These are phyloP conservation scores for Mythimna lalbum DNA, from an alignment of 2,888 invertebrate species.

Conservation along the genomic window DNA sequence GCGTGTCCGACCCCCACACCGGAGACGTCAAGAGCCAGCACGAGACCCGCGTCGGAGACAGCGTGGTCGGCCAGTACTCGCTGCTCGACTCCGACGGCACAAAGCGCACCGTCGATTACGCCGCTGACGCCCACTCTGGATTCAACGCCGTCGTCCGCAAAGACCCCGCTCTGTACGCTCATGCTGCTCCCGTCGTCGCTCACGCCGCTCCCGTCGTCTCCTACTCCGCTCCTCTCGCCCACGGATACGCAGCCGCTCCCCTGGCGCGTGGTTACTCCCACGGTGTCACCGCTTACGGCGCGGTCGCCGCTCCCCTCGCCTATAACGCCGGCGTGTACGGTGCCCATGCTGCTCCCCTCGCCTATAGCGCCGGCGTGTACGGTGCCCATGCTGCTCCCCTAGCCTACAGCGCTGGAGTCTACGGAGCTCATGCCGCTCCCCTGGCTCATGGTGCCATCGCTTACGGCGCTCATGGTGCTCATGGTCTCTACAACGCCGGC, in stretches of 20 bases:
- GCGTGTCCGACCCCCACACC: constrained; percentile 87
- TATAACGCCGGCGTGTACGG: constrained; percentile 60
- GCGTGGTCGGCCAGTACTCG: constrained; percentile 90
- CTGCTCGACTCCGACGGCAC: constrained; percentile 91
- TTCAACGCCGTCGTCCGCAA: constrained; percentile 91
- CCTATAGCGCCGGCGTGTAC: constrained; percentile 50
- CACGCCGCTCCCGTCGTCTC: constrained; percentile 75
- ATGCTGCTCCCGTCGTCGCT: constrained; percentile 74
- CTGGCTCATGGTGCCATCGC: constrained; percentile 45
- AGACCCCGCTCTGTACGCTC: constrained; percentile 80
- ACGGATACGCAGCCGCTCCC: constrained; percentile 67
- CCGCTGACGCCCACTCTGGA: constrained; percentile 88
- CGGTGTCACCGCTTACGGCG: constrained; percentile 69
- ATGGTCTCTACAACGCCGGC: constrained; percentile 54
- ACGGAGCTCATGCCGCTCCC: constrained; percentile 74
- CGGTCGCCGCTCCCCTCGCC: constrained; percentile 61
- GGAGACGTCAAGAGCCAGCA: constrained; percentile 90
- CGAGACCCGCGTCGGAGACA: constrained; percentile 92
- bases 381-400: constrained; percentile 53
- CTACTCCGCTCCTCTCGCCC: constrained; percentile 56
- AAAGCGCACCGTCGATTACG: constrained; percentile 92
- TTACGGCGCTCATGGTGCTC: constrained; percentile 56
- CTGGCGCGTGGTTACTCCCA: constrained; percentile 67
- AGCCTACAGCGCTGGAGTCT: constrained; percentile 40
- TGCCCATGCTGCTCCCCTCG: constrained; percentile 43